Base-by-base conservation (phyloP, 2,888 invertebrate genomes). In the Biston betularia region DNA sequence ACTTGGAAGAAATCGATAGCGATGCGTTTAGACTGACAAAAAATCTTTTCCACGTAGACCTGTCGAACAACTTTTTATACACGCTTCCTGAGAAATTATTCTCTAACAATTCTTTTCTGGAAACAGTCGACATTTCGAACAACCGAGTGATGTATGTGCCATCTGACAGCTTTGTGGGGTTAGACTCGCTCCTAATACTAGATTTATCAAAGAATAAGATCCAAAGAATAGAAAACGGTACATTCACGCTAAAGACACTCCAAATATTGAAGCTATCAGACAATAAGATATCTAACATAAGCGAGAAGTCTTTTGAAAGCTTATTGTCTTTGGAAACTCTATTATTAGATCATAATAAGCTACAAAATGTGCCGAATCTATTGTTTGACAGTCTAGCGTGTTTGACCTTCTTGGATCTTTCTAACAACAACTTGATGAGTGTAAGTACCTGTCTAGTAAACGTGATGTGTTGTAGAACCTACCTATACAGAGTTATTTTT, bases 191-290 rank as follows among this genome's bases (percentile, higher is more conserved):
- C 15, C 95, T 95, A 76, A 96, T 96, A 79, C 87, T 97, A 65
- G 97, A 97, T 87, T 86, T 97, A 24, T 95, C 96, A 5, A 95
- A 94, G 66, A 97, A 97, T 85, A 92, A 93, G 77, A 90, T 97
- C 71, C 94, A 94, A 58, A 89, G 86, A 14, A 88, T 97, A 53
- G 94, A 95, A 67, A 94, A 94, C 50, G 92, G 92, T 57, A 89
- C 95, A 0, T 95, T 96, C 76, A 91, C 94, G 56, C 85, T 97
- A 55, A 88, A 82, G 59, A 92, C 92, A 42, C 86, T 97, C 45
- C 95, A 94, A 77, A 92, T 95, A 70, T 88, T 97, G 55, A 96
- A 96, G 79, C 82, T 97, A 11, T 95, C 96, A 0, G 95, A 96
- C 74, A 97, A 97, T 81, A 93, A 95, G 81, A 94, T 96, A 77